Percentiles rank a stretch among this genome's conserved stretches.
Conservation (phyloP, 2,797 vertebrate genomes). For the Gymnopithys bicolor region DNA sequence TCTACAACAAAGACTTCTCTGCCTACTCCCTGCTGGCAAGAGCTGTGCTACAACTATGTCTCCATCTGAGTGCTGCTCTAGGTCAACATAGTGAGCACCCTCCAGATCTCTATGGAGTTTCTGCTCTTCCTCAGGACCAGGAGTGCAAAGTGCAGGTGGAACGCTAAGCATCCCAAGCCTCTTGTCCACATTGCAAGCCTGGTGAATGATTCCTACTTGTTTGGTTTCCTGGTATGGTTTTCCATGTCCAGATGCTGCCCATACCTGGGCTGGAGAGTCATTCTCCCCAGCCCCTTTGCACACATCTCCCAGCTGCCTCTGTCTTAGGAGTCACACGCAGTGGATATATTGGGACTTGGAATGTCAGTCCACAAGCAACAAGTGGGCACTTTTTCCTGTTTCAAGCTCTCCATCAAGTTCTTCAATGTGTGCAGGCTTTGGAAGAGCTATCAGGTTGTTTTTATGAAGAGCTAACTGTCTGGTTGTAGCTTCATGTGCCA, state of each 20-base stretch:
- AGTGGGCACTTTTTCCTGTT: not conserved
- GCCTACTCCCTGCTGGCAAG: not conserved
- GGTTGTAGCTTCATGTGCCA: not conserved
- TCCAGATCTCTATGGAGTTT: not conserved
- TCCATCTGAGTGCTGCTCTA: not conserved
- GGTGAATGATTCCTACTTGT: not conserved
- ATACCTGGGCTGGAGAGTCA: rapidly evolving
- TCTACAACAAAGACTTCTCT: not conserved
- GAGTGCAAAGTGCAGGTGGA: not conserved
- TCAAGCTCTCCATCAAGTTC: not conserved
- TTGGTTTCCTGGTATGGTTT: not conserved
- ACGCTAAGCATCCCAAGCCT: not conserved
- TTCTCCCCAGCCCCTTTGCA: rapidly evolving
- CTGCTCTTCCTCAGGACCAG: not conserved
- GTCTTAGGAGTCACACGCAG: rapidly evolving
- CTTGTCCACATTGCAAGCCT: not conserved
- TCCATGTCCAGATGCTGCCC: not conserved
- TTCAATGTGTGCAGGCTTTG: not conserved
- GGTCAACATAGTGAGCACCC: not conserved
- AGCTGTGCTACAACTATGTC: not conserved
- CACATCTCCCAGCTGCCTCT: not conserved
- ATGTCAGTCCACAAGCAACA: not conserved
- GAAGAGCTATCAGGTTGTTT: not conserved
- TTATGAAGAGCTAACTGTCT: not conserved
- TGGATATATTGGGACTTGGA: not conserved